Base-by-base conservation (phyloP, 2,888 invertebrate species). In the Cheiracanthium punctorium region DNA sequence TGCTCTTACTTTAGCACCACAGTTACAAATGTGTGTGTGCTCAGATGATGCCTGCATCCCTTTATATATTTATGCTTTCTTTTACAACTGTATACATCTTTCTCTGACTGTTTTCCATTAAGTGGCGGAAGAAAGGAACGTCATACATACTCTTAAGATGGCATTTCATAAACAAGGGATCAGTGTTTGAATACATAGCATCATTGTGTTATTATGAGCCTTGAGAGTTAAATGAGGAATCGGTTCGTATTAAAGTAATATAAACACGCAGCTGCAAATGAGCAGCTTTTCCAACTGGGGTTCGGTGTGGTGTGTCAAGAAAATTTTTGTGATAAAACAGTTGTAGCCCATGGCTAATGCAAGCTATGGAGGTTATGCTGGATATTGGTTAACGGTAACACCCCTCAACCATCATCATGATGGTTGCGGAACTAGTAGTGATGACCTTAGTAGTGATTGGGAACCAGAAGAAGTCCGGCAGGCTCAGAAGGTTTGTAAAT, bases 401-500 rank as follows among this genome's bases (percentile, higher is more conserved):
- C 73, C 73, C 33, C 58, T 73, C 1, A 52, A 73, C 30, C 73
- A 73, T 58, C 32, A 30, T 52, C 52, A 58, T 58, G 73, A 73
- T 58, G 32, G 58, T 58, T 97, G 96, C 91, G 96, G 96, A 17
- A 96, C 96, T 90, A 96, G 96, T n/a, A 96, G 96, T 89, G 96
- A 96, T 91, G 97, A 97, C 91, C 97, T 97, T 92, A 94, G 97
- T 88, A 96, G 96, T 91, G 97, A 97, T 91, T 97, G 97, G 96
- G 96, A 97, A 91, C 96, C 85, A 14, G 89, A 89, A 37, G 89
- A 88, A 73, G 52, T 70, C 17, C 73, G 73, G n/a, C 37, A 73
- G 29, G 73, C 32, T 32, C 73, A 52, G 32, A 73, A 73, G 73
- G 73, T 73, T 33, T 28, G 10, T 7, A 37, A 7, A 37, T n/a